Evolutionary conservation across 2,888 invertebrate genomes (phyloP), one percentile per base, ranked within the genome.

Genomic region (Caprella mutica): DNA sequence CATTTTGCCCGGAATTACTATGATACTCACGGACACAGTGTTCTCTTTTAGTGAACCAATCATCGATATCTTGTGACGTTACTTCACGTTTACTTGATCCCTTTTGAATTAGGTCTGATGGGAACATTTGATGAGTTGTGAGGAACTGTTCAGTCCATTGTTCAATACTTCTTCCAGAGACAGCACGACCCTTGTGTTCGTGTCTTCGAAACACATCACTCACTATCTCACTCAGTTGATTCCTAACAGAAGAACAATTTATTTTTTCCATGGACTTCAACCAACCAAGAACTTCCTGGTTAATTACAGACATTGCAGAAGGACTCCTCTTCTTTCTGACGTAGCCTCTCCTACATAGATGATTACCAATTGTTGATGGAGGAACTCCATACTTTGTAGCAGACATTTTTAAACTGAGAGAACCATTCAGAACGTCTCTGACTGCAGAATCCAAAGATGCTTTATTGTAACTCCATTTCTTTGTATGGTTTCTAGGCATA

Each of bases 231-330:
- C 48, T 30, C 2, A 48, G 30, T 30, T 48, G 29, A 29, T 48
- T 48, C 23, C 23, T 48, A 1, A 48, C 29, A 5, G 48, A 48
- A 30, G 4, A 48, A 26, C 48, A 48, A 30, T 30, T 30, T 19
- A 48, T 48, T 17, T 48, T 30, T 24, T 27, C 29, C 48, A 48
- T 48, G n/a, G 30, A 30, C 19, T 48, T 27, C n/a, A 48, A 30
- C 48, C 48, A 48, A 9, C 30, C 48, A 19, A 48, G n/a, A 17
- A 48, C 48, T 26, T 48, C 29, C 14, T 48, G 48, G 48, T 48
- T 30, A 6, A 48, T 30, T 26, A n/a, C n/a, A n/a, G n/a, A n/a
- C n/a, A n/a, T n/a, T n/a, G n/a, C n/a, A n/a, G n/a, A n/a, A n/a
- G n/a, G n/a, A n/a, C n/a, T n/a, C n/a, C n/a, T n/a, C n/a, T n/a